Conservation (phyloP, 2,888 invertebrate species). For the Hirtodrosophila histrioides region DNA sequence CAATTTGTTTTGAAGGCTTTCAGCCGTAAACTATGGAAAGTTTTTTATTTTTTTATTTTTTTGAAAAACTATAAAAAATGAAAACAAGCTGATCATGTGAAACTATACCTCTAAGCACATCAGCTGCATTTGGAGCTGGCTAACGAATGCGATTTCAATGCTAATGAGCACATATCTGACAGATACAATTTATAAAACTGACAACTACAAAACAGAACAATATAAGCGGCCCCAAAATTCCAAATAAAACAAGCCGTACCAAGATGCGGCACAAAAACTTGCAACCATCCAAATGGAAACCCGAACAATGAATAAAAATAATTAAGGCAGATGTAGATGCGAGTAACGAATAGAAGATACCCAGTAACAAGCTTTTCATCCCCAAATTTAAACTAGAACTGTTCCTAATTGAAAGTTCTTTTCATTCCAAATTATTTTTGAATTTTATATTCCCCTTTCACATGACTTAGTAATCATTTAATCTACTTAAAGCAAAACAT, state of each 20-base stretch:
- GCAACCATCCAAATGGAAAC: constrained; percentile 59
- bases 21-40: constrained; percentile 4
- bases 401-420: no score
- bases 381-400: no score
- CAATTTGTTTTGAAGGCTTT: constrained; percentile 36
- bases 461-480: no score
- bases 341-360: constrained; percentile 7
- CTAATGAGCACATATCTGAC: constrained; percentile 80
- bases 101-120: constrained; percentile 6
- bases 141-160: constrained; percentile 65
- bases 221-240: constrained; percentile 31
- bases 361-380: background rate
- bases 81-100: constrained; percentile 24
- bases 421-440: no score
- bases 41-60: constrained; percentile 6
- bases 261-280: constrained; percentile 32
- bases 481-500: no score
- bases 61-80: background rate
- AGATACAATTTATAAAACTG: constrained; percentile 76
- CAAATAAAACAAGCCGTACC: constrained; percentile 13
- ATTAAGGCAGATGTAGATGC: background rate
- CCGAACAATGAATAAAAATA: constrained; percentile 25
- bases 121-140: constrained; percentile 27
- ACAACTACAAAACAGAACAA: constrained; percentile 56
- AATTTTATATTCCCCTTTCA: no score